phyloP scores from a whole-genome alignment of 2,113 vertebrate species.

The Platanista minor region DNA sequence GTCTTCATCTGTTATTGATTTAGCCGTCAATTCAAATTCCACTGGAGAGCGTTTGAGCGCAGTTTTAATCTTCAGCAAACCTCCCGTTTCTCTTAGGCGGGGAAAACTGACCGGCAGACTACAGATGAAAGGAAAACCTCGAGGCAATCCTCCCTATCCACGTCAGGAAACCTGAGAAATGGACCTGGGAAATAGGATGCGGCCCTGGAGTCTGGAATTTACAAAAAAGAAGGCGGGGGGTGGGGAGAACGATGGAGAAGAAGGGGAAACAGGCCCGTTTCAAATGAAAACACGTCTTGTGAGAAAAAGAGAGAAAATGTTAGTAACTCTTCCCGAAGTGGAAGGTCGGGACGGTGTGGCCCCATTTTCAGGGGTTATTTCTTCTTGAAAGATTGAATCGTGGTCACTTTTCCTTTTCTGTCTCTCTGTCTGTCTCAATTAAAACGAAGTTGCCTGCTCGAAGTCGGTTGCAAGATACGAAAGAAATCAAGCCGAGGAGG shows the following conservation, averaged over 20 bases:
- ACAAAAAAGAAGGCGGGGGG: not conserved
- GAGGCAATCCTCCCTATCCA: not conserved
- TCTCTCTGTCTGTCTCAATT: not conserved
- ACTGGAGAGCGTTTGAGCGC: constrained; percentile 40
- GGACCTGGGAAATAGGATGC: not conserved
- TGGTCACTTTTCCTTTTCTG: not conserved
- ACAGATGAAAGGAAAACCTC: constrained; percentile 48
- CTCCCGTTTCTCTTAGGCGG: constrained; percentile 2
- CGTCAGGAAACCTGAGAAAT: constrained; percentile 12
- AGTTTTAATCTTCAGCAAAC: constrained; percentile 57
- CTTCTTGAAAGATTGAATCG: not conserved
- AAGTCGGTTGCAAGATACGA: not conserved
- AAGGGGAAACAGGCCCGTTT: not conserved
- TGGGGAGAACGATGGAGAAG: fast-evolving
- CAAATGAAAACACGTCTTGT: not conserved
- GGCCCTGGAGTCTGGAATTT: not conserved
- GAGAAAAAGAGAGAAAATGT: not conserved
- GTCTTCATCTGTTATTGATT: constrained; percentile 78
- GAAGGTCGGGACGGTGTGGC: not conserved
- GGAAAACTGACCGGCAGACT: constrained; percentile 53
- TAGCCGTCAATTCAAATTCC: constrained; percentile 69
- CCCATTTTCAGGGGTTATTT: not conserved
- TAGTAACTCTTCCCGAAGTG: not conserved
- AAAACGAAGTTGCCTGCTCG: not conserved
- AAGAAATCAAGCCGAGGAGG: not conserved